Conservation (phyloP, 2,888 invertebrate genomes). For the Drosophila gaucha region DNA sequence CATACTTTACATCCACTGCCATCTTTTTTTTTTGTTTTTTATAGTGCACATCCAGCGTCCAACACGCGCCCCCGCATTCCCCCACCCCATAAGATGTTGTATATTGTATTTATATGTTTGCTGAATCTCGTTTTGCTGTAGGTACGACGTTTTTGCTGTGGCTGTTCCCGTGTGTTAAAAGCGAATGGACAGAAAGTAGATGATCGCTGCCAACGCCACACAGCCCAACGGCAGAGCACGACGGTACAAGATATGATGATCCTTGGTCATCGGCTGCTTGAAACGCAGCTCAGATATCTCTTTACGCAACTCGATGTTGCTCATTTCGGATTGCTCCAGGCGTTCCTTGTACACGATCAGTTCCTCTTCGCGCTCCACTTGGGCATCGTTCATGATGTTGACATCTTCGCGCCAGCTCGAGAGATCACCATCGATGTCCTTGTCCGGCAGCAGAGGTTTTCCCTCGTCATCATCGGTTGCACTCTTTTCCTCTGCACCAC, state of each 20-base stretch:
- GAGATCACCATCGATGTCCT: conserved; percentile 8
- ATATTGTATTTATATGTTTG: conserved; percentile 10
- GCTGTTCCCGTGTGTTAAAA: conserved; percentile 41
- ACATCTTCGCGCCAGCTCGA: conserved; percentile 68
- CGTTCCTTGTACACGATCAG: conserved; percentile 84
- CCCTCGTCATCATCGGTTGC: background rate
- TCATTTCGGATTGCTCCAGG: conserved; percentile 78
- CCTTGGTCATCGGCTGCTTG: conserved; percentile 38
- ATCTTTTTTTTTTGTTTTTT: background rate
- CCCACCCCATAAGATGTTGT: conserved; percentile 28
- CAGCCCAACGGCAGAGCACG: conserved; percentile 77
- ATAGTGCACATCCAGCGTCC: conserved; percentile 12
- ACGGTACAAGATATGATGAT: conserved; percentile 55
- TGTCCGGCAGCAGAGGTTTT: conserved; percentile 6
- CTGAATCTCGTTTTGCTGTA: conserved; percentile 51
- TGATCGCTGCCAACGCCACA: conserved; percentile 76
- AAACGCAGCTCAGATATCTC: conserved; percentile 78
- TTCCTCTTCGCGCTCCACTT: conserved; percentile 83
- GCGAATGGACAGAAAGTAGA: conserved; percentile 74
- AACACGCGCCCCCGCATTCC: conserved; percentile 16
- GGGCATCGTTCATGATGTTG: conserved; percentile 72
- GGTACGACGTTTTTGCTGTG: conserved; percentile 42
- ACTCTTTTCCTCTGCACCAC: background rate
- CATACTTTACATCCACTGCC: conserved; percentile 21
- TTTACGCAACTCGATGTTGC: conserved; percentile 80